These are phyloP conservation scores for Zapornia atra DNA, from an alignment of 2,113 vertebrate genomes.

Conservation along the genomic window DNA sequence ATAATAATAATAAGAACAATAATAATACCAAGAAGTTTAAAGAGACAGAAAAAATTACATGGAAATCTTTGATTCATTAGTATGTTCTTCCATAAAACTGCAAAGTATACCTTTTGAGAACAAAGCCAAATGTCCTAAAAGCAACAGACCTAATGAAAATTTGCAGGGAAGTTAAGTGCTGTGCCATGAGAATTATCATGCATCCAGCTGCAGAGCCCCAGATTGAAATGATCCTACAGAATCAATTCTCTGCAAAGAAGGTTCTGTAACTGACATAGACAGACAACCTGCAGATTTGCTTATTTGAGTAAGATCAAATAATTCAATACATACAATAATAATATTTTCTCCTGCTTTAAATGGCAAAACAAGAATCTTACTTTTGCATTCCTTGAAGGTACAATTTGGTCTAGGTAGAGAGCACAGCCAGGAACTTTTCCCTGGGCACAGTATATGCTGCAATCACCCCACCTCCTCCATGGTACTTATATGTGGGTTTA, in stretches of 20 bases:
- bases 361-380: background rate
- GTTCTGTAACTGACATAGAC: background rate
- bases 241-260: background rate
- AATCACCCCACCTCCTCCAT: background rate
- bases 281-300: fast-evolving
- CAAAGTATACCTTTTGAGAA: background rate
- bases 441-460: background rate
- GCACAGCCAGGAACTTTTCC: background rate
- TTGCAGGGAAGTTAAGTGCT: background rate
- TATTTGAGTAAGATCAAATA: background rate
- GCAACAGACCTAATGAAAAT: background rate
- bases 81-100: background rate
- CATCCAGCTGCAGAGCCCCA: background rate
- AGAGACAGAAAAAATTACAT: background rate
- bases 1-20: background rate
- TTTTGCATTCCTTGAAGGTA: background rate
- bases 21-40: background rate
- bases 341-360: background rate
- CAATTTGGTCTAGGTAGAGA: background rate
- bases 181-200: background rate
- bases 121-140: background rate
- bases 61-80: background rate
- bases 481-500: background rate
- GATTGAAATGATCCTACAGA: background rate
- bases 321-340: background rate